Conservation (phyloP, 2,797 vertebrate species). For the Astyanax mexicanus region DNA sequence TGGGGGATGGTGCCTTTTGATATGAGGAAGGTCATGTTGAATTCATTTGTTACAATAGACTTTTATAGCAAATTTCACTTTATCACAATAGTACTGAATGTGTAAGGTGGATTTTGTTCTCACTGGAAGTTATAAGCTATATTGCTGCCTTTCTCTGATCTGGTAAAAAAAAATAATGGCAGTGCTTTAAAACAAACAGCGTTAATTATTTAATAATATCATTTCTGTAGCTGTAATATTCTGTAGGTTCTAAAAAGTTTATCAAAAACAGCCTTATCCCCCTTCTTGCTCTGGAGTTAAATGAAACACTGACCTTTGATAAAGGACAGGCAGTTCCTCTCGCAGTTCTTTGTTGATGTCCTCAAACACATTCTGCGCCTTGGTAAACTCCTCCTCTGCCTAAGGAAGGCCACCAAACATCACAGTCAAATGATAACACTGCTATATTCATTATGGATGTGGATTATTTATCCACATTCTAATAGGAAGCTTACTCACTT, state of each 20-base stretch:
- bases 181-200: background rate
- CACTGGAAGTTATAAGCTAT: no score
- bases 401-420: constrained; percentile 64
- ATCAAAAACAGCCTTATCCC: background rate
- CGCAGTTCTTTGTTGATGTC: constrained; percentile 95
- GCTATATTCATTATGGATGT: background rate
- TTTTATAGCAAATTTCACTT: background rate
- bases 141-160: background rate
- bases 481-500: constrained; percentile 74
- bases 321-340: constrained; percentile 92
- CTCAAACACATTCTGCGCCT: constrained; percentile 95
- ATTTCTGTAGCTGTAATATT: background rate
- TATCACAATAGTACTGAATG: constrained; percentile 10
- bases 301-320: constrained; percentile 85
- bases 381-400: constrained; percentile 97
- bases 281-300: background rate
- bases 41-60: background rate
- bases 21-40: background rate
- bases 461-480: background rate
- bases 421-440: background rate
- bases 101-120: no score
- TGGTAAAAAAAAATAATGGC: no score
- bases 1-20: background rate
- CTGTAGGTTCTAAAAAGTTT: background rate
- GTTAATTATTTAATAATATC: no score